Percentiles rank a stretch among this genome's conserved stretches.
Conservation (phyloP, 2,113 vertebrate genomes). For the Myrmecobius fasciatus region DNA sequence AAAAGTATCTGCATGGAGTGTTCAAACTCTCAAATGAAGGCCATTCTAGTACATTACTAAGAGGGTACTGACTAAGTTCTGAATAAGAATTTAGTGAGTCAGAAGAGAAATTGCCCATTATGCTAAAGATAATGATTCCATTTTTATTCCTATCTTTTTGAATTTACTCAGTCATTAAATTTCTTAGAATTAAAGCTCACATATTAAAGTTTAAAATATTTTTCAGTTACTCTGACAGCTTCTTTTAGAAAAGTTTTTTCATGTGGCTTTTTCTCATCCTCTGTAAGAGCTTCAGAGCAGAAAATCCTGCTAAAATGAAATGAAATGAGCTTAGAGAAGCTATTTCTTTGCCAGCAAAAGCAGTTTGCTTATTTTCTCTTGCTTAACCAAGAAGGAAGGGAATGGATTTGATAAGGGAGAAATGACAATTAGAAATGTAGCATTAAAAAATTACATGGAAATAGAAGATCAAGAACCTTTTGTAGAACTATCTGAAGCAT, state of each 20-base stretch:
- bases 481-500: neutral
- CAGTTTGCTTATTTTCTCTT: constrained; percentile 43
- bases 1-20: neutral
- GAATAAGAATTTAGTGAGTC: constrained; percentile 15
- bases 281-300: constrained; percentile 43
- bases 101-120: constrained; percentile 38
- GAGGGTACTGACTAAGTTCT: neutral
- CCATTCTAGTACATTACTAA: neutral
- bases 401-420: constrained; percentile 20
- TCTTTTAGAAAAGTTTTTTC: constrained; percentile 50
- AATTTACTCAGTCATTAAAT: constrained; percentile 32
- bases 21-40: neutral
- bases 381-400: constrained; percentile 6
- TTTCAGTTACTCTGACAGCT: constrained; percentile 20
- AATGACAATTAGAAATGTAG: neutral
- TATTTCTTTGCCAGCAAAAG: constrained; percentile 29
- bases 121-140: constrained; percentile 50
- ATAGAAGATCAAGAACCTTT: constrained; percentile 20
- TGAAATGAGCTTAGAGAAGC: neutral
- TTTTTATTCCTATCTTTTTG: constrained; percentile 50
- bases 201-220: constrained; percentile 42
- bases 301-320: constrained; percentile 49
- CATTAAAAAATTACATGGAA: neutral
- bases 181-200: constrained; percentile 18
- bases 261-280: neutral